Evolutionary conservation across 2,888 invertebrate species (phyloP), one percentile per base, ranked within the genome.

Genomic region (Acheta domesticus): DNA sequence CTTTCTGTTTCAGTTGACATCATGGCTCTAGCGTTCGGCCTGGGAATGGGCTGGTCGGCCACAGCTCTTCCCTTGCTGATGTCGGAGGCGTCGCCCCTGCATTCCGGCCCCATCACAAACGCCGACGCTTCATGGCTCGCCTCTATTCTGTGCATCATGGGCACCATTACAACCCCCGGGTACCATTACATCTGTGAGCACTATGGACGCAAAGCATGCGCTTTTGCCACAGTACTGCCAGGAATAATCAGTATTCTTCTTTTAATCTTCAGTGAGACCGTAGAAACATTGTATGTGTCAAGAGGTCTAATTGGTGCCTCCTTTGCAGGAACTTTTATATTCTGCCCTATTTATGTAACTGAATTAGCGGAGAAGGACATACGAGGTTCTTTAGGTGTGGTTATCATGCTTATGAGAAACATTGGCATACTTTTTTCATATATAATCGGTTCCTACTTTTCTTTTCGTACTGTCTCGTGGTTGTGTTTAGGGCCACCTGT

Each of bases 351-450:
- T 16, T 91, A 89, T 84, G 88, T 90, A 48, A 89, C 90, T 0
- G 94, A 94, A 85, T 89, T 91, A 0, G 88, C 92, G 0, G 90
- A 92, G 49, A 87, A 87, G 82, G 92, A 92, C 0, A 84, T 88
- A 11, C 84, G 92, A 8, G 91, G 91, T 0, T 88, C 91, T 1
- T 87, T 90, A 83, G 89, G 91, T 80, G 89, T 90, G 81, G 84
- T 91, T 36, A 85, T 86, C 78, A 85, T 90, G 74, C 90, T 90
- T 1, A 83, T 86, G 0, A 82, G 83, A 48, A 81, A 82, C 2
- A 83, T 86, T 0, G 90, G 90, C 1, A 89, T 89, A 76, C 84
- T 90, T 0, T 87, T 89, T 81, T 85, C 88, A 1, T 90, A 88
- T 83, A 81, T 89, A 1, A 85, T 88, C 82, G 92, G 90, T 48